A percentile compares a stretch with the other conserved stretches of the same genome.
Evolutionary conservation across 2,113 vertebrate genomes (phyloP).

Genomic region (Leucoraja erinaceus): DNA sequence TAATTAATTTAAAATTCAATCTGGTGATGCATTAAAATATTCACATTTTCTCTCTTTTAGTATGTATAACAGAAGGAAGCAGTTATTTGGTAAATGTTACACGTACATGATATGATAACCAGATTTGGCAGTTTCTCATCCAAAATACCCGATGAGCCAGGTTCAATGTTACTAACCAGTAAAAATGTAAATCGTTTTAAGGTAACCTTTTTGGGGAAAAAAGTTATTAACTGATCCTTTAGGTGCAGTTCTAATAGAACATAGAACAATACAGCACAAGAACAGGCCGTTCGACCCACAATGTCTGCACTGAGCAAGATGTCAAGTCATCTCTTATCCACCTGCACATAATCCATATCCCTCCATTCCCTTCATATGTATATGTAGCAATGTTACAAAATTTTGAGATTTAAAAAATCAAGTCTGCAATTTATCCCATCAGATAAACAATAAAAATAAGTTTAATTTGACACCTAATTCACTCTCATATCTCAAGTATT

Average conservation of each 20-base stretch:
- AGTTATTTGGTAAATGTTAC: background rate
- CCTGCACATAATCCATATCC: too few species aligned
- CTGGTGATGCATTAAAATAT: conserved; percentile 34
- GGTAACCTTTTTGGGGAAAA: background rate
- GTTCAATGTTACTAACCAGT: background rate
- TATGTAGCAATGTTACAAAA: too few species aligned
- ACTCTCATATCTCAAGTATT: too few species aligned
- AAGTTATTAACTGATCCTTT: background rate
- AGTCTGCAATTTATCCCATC: too few species aligned
- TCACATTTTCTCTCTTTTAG: conserved; percentile 18
- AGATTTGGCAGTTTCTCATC: background rate
- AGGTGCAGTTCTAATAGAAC: background rate
- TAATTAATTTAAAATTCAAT: conserved; percentile 33
- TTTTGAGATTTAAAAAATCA: too few species aligned
- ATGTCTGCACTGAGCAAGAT: too few species aligned
- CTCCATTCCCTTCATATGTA: too few species aligned
- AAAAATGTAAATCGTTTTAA: background rate
- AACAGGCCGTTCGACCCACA: too few species aligned
- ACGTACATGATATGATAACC: background rate
- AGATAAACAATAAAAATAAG: too few species aligned
- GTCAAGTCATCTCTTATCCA: too few species aligned
- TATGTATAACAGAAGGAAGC: conserved; percentile 6
- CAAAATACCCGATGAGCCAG: background rate
- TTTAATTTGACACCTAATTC: too few species aligned
- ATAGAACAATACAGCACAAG: too few species aligned